These are phyloP conservation scores for Spisula subtruncata DNA, from an alignment of 2,888 invertebrate species.

Conservation along the genomic window DNA sequence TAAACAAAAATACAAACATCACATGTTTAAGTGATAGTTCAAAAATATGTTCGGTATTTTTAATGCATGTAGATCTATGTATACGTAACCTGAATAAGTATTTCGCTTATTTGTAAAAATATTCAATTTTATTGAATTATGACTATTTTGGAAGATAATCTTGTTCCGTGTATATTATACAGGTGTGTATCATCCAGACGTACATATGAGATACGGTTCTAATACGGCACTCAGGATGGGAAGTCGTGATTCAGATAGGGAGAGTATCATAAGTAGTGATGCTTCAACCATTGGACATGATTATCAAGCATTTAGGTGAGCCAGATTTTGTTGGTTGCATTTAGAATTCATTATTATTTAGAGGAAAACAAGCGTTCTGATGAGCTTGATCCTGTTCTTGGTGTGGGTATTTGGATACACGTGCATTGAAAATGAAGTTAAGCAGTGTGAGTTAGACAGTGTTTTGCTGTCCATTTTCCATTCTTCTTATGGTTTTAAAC, in stretches of 20 bases:
- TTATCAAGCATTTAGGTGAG: constrained; percentile 70
- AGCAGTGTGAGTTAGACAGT: too few relatives aligned
- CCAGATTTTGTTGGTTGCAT: not conserved
- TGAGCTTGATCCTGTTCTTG: not conserved
- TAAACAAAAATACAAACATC: too few relatives aligned
- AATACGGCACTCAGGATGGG: constrained; percentile 78
- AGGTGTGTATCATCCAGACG: constrained; percentile 83
- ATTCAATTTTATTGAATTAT: too few relatives aligned
- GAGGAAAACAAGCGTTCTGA: not conserved
- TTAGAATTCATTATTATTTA: not conserved
- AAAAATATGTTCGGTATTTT: too few relatives aligned
- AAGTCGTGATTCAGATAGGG: constrained; percentile 75
- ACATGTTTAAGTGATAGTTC: too few relatives aligned
- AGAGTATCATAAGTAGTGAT: constrained; percentile 82
- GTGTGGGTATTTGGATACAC: not conserved
- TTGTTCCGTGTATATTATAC: constrained; percentile 16
- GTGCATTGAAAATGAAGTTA: too few relatives aligned
- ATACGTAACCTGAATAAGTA: too few relatives aligned
- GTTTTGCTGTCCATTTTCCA: too few relatives aligned
- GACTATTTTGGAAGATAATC: too few relatives aligned
- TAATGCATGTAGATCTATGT: too few relatives aligned
- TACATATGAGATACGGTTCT: constrained; percentile 80
- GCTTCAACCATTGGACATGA: constrained; percentile 78
- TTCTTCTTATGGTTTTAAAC: too few relatives aligned
- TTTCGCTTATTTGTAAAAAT: too few relatives aligned